These are phyloP conservation scores for Eristalis tenax DNA, from an alignment of 2,888 invertebrate genomes.

Conservation along the genomic window DNA sequence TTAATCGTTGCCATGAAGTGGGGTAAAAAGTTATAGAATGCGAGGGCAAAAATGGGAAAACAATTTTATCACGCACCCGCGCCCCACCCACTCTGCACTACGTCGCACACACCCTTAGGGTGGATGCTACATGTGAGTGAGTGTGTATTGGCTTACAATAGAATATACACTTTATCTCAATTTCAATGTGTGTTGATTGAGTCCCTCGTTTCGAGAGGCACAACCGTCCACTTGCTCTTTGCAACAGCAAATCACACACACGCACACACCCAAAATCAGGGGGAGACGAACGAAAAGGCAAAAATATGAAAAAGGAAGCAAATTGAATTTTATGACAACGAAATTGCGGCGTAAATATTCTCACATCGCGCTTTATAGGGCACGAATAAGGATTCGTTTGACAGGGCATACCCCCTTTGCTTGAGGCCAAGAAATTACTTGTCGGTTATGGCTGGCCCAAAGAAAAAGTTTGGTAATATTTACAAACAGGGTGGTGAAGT, in stretches of 20 bases:
- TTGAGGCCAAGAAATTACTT: conserved; percentile 17
- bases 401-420: neutral
- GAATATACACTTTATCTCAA: conserved; percentile 26
- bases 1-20: conserved; percentile 2
- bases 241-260: too few relatives aligned
- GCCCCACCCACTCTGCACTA: neutral
- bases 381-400: conserved; percentile 29
- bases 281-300: neutral
- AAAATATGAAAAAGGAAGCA: conserved; percentile 31
- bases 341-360: conserved; percentile 45
- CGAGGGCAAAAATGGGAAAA: conserved; percentile 4
- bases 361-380: conserved; percentile 38
- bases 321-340: conserved; percentile 45
- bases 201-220: conserved; percentile 5
- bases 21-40: neutral
- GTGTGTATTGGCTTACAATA: neutral
- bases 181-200: conserved; percentile 26
- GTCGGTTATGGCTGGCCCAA: neutral
- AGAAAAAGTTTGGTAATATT: conserved; percentile 2
- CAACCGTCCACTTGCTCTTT: conserved; percentile 13
- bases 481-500: conserved; percentile 13
- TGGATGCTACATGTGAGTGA: neutral
- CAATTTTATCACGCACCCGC: conserved; percentile 10
- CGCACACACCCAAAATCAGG: too few relatives aligned
- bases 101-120: neutral